Evolutionary conservation across 1,140 invertebrate genomes (phyloP).

Genomic region (Apis cerana): DNA sequence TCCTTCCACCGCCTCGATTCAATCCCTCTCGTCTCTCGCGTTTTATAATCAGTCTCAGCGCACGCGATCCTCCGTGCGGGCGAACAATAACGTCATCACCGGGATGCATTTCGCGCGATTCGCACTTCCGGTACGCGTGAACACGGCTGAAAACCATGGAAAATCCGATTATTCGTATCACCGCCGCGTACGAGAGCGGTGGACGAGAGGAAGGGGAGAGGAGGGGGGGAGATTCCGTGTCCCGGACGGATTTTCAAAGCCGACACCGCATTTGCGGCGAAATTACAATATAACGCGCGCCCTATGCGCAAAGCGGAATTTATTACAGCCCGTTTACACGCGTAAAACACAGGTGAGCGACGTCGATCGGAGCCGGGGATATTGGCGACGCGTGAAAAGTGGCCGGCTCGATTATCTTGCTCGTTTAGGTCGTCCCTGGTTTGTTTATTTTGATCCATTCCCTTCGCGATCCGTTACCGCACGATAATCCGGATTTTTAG

Average conservation of each 20-base stretch:
- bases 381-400: slow-evolving; percentile 8
- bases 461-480: neutral
- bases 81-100: slow-evolving; percentile 40
- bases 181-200: neutral
- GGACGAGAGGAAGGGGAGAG: slow-evolving; percentile 3
- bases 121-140: slow-evolving; percentile 42
- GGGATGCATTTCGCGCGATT: slow-evolving; percentile 43
- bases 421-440: slow-evolving; percentile 11
- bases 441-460: neutral
- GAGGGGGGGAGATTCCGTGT: neutral
- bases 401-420: slow-evolving; percentile 17
- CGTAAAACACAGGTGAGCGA: slow-evolving; percentile 14
- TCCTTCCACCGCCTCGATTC: neutral
- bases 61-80: neutral
- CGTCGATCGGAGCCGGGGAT: neutral
- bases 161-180: slow-evolving; percentile 62
- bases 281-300: slow-evolving; percentile 58
- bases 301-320: slow-evolving; percentile 28
- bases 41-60: neutral
- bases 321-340: slow-evolving; percentile 24
- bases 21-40: neutral
- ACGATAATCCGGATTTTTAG: no score
- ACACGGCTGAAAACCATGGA: slow-evolving; percentile 56
- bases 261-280: slow-evolving; percentile 35
- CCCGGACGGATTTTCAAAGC: slow-evolving; percentile 28